Conservation (phyloP, 2,888 invertebrate species). For the Crossocerus cetratus region DNA sequence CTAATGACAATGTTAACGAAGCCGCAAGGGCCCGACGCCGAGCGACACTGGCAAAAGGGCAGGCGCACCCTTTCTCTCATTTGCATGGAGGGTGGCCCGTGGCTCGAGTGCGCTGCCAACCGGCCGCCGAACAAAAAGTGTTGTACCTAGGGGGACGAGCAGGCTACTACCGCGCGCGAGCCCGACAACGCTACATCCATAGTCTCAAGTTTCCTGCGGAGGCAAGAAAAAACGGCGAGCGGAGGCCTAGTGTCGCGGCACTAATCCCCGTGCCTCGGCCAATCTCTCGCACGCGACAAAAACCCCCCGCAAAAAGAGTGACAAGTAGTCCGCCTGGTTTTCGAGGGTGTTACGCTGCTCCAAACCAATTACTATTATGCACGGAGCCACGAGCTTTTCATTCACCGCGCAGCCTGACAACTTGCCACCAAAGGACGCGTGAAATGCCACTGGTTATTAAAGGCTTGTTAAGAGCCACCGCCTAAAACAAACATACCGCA, state of each 20-base stretch:
- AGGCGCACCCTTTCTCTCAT: slow-evolving; percentile 43
- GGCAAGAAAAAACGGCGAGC: slow-evolving; percentile 20
- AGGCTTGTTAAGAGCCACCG: no score
- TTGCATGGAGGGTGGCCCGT: slow-evolving; percentile 58
- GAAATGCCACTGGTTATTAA: no score
- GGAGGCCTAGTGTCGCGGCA: slow-evolving; percentile 48
- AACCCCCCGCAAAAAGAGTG: slow-evolving; percentile 27
- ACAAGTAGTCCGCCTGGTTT: slow-evolving; percentile 38
- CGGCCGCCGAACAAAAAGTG: slow-evolving; percentile 31
- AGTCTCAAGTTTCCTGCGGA: slow-evolving; percentile 50
- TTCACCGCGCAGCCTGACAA: no score
- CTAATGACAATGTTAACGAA: slow-evolving; percentile 24
- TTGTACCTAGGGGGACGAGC: slow-evolving; percentile 36
- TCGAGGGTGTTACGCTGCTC: slow-evolving; percentile 8
- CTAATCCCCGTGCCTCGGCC: slow-evolving; percentile 72
- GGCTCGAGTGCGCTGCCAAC: slow-evolving; percentile 34
- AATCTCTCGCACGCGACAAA: slow-evolving; percentile 69
- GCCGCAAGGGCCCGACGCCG: slow-evolving; percentile 24
- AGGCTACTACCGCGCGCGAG: slow-evolving; percentile 51
- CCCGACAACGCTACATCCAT: slow-evolving; percentile 54
- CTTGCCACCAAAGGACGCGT: no score
- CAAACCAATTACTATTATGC: slow-evolving; percentile 58
- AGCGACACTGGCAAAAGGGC: slow-evolving; percentile 15
- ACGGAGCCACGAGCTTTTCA: no score
- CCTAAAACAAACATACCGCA: no score